phyloP scores from a whole-genome alignment of 2,113 vertebrate species.

The Bungarus multicinctus region DNA sequence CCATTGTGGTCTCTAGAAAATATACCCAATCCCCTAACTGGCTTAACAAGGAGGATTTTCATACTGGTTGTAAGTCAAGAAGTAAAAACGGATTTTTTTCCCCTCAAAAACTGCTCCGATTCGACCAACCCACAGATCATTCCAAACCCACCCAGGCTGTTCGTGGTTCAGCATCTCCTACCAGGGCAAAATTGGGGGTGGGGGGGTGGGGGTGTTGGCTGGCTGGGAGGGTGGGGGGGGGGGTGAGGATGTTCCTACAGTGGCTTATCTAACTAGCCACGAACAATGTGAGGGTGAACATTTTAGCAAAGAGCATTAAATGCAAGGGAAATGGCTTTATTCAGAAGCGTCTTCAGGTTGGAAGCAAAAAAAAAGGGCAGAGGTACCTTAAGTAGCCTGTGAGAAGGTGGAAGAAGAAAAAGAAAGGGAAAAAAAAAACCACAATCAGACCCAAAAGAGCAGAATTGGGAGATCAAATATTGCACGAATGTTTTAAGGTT shows the following conservation, averaged over 20 bases:
- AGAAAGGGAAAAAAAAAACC: constrained; percentile 53
- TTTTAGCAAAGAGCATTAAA: constrained; percentile 25
- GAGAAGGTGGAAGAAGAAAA: constrained; percentile 34
- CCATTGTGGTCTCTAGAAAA: neutral
- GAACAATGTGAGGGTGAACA: neutral
- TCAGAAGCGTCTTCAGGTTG: constrained; percentile 56
- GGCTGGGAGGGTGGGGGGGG: neutral
- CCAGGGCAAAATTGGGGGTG: neutral
- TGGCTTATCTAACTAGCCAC: neutral
- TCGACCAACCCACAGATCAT: neutral
- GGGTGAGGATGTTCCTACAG: neutral
- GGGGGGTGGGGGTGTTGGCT: no score
- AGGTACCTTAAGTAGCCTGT: constrained; percentile 60
- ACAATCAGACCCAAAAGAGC: constrained; percentile 43
- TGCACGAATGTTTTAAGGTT: neutral
- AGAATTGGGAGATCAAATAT: neutral
- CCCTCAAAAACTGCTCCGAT: neutral
- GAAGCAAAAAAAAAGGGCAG: constrained; percentile 57
- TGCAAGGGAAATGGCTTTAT: constrained; percentile 55
- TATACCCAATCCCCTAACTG: neutral
- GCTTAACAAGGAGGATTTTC: neutral
- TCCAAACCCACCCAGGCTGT: neutral
- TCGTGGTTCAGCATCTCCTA: neutral
- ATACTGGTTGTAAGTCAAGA: neutral
- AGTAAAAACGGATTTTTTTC: neutral